phyloP scores from a whole-genome alignment of 2,888 invertebrate genomes.

The Cylindroiulus punctatus region DNA sequence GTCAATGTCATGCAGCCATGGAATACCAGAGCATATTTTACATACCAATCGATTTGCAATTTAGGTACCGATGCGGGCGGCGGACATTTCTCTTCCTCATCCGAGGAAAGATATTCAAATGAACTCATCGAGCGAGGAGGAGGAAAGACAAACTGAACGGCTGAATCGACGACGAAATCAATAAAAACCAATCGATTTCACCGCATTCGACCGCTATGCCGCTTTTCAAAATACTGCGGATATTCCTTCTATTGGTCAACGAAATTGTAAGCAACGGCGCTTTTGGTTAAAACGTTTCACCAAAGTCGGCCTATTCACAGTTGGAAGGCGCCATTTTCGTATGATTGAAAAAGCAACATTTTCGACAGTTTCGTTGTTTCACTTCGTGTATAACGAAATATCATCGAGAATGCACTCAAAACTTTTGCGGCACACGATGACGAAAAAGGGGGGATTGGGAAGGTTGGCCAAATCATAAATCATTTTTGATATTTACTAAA shows the following conservation, averaged over 20 bases:
- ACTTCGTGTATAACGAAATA: no score
- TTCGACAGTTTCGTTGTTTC: no score
- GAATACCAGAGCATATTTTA: background rate
- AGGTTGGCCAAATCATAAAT: no score
- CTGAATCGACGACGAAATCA: background rate
- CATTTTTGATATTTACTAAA: no score
- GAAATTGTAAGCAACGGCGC: background rate
- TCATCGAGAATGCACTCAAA: no score
- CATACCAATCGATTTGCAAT: slow-evolving; percentile 25
- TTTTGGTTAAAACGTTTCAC: background rate
- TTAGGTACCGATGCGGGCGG: background rate
- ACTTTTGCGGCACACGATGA: no score
- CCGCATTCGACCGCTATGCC: background rate
- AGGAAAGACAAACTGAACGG: background rate
- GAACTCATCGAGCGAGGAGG: background rate
- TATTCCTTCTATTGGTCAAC: background rate
- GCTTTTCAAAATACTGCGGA: background rate
- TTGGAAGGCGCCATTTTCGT: background rate
- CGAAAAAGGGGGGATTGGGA: no score
- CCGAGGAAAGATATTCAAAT: background rate
- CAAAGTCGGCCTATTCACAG: no score
- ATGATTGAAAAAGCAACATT: background rate
- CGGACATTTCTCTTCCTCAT: background rate
- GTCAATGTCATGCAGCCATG: background rate
- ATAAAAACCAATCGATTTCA: background rate